Percentiles rank a stretch among this genome's conserved stretches.
Evolutionary conservation across 2,888 invertebrate genomes (phyloP).

Genomic region (Tipula vernalis): DNA sequence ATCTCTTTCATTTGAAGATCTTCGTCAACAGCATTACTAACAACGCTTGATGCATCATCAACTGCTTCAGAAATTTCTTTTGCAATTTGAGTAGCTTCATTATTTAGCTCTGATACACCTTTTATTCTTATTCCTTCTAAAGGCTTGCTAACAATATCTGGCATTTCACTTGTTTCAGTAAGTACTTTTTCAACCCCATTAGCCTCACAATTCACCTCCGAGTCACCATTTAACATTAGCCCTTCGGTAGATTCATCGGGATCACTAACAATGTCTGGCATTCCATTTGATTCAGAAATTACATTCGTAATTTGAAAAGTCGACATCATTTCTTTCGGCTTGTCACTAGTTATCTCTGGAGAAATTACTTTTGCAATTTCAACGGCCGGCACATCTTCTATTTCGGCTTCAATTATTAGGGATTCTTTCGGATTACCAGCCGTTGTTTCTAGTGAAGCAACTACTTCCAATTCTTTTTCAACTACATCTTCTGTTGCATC

Average conservation of each 20-base stretch:
- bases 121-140: too few species aligned
- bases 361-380: not conserved
- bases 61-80: too few species aligned
- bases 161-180: too few species aligned
- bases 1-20: not conserved
- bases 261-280: not conserved
- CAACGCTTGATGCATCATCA: not conserved
- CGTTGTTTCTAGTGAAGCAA: not conserved
- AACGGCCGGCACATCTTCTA: not conserved
- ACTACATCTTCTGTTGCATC: conserved; percentile 8
- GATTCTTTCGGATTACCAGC: too few species aligned
- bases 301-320: not conserved
- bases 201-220: too few species aligned
- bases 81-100: too few species aligned
- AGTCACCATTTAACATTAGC: too few species aligned
- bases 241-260: not conserved
- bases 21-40: not conserved
- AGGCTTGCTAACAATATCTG: too few species aligned
- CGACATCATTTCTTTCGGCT: conserved; percentile 11
- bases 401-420: not conserved
- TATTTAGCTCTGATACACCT: too few species aligned
- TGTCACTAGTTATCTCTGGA: not conserved
- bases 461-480: not conserved
- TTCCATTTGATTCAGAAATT: not conserved
- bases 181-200: too few species aligned